Evolutionary conservation across 2,797 vertebrate species (phyloP), one percentile per base, ranked within the genome.

Genomic region (Hipposideros larvatus): DNA sequence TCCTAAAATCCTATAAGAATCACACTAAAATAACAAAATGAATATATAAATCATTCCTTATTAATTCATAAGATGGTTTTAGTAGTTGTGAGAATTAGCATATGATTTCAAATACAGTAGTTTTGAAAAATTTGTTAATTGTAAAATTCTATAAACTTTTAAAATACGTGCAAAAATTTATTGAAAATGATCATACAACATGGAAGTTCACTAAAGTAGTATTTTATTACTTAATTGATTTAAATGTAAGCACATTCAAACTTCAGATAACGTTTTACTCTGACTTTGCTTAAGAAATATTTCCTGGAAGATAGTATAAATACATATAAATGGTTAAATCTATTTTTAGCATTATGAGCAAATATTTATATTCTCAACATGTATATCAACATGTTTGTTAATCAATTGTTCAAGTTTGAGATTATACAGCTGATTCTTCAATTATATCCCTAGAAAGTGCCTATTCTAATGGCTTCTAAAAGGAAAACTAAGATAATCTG

Each of bases 161-260:
- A 79, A 93, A 92, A 85, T 65, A 18, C 24, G 41, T 5, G 2
- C 0, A 85, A 88, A 90, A n/a, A 63, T n/a, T 53, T 55, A 18
- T 84, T 37, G 59, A 75, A 94, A 63, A 61, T 92, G 13, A 77
- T 70, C 43, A 71, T 28, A 53, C 19, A 75, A 31, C 55, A 55
- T 0, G 37, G 19, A 91, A 73, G 79, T 80, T 89, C 65, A 78
- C 31, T 46, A 75, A 74, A 61, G 18, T 34, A 19, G 31, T 79
- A 74, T 80, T 88, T 95, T 91, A 86, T 46, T 21, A 66, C 59
- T 89, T 75, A 93, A 75, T 24, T 82, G 34, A 70, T 86, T 57
- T 91, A 9, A 89, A 90, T 74, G 0, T 53, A 78, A 83, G 37
- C 14, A 71, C 90, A 87, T 90, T 92, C 5, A 55, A 80, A 19